Evolutionary conservation across 2,888 invertebrate species (phyloP), one percentile per base, ranked within the genome.

Genomic region (Phasia obesa): DNA sequence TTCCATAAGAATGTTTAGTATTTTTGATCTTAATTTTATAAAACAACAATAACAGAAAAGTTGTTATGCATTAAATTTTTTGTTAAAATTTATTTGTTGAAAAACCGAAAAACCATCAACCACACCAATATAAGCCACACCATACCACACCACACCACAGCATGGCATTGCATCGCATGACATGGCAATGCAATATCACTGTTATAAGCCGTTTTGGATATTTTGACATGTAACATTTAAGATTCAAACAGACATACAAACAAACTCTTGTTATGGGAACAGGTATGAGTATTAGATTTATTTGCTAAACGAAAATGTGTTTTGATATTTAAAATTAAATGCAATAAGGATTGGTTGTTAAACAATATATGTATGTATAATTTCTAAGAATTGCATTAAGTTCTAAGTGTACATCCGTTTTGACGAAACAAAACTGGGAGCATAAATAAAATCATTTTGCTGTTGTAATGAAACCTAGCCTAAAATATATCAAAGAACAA

Each of bases 151-250:
- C 17, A n/a, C 4, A 42, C 70, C 62, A 51, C 69, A 23, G 25
- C 60, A 53, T 27, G 51, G 17, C 35, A 38, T n/a, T n/a, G n/a
- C n/a, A n/a, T n/a, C n/a, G n/a, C n/a, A 42, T 42, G n/a, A n/a
- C 31, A 13, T n/a, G 42, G 31, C n/a, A 21, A 31, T 23, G 49
- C 25, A 74, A 44, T 31, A 55, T 19, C 60, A 57, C 4, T 42
- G 47, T 51, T 57, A 79, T 42, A 67, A 65, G 73, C 35, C 65
- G 62, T 64, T 71, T 49, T 23, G 59, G 57, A 49, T 65, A 71
- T 79, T 80, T 62, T 73, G 73, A 69, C 73, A 74, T 62, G 60
- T 80, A 80, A 74, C 79, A 80, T 80, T 80, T 79, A 73, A 78
- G 31, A 49, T 67, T 35, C 25, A 44, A 44, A 23, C 42, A 57